These are phyloP conservation scores for Spatulosminthurus flaviceps DNA, from an alignment of 2,888 invertebrate species.

Conservation along the genomic window DNA sequence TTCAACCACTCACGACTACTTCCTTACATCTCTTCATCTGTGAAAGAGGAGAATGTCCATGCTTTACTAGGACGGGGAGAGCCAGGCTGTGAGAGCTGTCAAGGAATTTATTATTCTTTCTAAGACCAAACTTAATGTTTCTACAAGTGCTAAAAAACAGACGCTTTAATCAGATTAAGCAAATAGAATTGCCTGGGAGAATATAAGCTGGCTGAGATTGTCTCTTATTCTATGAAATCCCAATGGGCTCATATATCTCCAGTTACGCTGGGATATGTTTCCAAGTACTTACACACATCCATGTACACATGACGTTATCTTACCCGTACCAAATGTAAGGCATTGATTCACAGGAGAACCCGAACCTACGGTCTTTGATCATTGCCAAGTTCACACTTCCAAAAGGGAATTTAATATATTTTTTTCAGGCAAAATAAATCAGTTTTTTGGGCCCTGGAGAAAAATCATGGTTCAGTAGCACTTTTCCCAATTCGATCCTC, in stretches of 20 bases:
- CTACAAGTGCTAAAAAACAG: slow-evolving; percentile 1
- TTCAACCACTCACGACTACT: no score
- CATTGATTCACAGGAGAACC: neutral
- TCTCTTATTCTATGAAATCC: neutral
- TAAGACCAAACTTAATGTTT: neutral
- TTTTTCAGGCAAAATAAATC: no score
- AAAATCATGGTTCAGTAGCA: no score
- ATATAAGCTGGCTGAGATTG: neutral
- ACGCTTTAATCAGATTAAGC: slow-evolving; percentile 4
- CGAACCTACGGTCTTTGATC: neutral
- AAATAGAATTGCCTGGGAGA: neutral
- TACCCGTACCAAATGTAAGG: neutral
- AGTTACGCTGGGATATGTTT: neutral
- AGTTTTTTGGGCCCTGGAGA: no score
- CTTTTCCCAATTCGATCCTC: no score
- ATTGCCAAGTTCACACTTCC: slow-evolving; percentile 6
- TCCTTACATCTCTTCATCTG: neutral
- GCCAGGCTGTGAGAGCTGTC: neutral
- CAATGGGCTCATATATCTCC: neutral
- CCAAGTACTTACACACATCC: no score
- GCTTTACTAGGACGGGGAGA: neutral
- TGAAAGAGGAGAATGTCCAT: neutral
- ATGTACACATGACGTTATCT: neutral
- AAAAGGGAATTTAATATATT: no score
- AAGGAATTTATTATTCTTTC: slow-evolving; percentile 12